Percentiles rank a stretch among this genome's conserved stretches.
These are phyloP conservation scores for Drosophila meridiana DNA, from an alignment of 2,888 invertebrate genomes.

Conservation along the genomic window DNA sequence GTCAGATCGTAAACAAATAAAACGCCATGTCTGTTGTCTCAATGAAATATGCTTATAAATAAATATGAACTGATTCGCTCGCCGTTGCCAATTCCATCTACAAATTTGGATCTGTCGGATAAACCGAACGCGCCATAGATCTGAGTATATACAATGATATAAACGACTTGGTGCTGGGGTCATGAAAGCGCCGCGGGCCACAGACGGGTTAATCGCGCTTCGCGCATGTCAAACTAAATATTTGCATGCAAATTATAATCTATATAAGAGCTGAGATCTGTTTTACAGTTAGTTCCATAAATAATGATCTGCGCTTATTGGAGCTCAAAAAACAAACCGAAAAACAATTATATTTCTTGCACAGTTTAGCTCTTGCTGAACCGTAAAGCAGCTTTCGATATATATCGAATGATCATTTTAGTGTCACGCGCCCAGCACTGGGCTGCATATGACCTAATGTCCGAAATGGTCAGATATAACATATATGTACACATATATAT, in stretches of 20 bases:
- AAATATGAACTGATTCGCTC: slow-evolving; percentile 36
- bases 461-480: slow-evolving; percentile 14
- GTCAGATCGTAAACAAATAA: slow-evolving; percentile 72
- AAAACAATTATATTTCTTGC: neutral
- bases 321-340: neutral
- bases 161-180: slow-evolving; percentile 25
- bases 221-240: neutral
- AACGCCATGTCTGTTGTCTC: slow-evolving; percentile 46
- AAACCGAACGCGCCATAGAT: slow-evolving; percentile 4
- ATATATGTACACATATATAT: neutral
- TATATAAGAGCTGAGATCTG: neutral
- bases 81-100: slow-evolving; percentile 27
- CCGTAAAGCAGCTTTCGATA: neutral
- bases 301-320: neutral
- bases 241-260: neutral
- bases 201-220: slow-evolving; percentile 1
- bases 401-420: neutral
- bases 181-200: slow-evolving; percentile 56
- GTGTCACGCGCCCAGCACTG: slow-evolving; percentile 13
- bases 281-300: neutral
- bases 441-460: slow-evolving; percentile 10
- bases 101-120: slow-evolving; percentile 31
- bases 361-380: neutral
- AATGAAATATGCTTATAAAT: slow-evolving; percentile 48
- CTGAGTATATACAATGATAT: neutral